Evolutionary conservation across 2,113 vertebrate species (phyloP).

Genomic region (Engraulis encrasicolus): DNA sequence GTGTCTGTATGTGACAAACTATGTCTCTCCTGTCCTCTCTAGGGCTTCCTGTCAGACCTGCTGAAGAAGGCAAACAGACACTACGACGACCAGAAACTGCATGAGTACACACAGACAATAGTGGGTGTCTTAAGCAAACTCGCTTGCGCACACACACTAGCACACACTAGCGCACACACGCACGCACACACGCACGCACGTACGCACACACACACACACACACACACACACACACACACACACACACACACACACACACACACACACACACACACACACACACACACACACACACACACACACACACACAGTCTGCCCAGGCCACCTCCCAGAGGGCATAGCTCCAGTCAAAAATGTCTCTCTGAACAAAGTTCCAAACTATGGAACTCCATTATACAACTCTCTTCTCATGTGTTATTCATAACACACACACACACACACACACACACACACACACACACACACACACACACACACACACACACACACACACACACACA

Average conservation of each 20-base stretch:
- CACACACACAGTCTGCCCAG: neutral
- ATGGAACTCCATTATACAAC: neutral
- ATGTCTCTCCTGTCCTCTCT: slow-evolving; percentile 41
- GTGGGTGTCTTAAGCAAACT: slow-evolving; percentile 75
- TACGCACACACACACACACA: too few relatives aligned
- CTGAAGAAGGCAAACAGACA: slow-evolving; percentile 94
- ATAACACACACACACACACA: neutral
- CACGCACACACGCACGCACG: neutral
- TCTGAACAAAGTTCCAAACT: neutral
- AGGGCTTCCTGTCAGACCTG: slow-evolving; percentile 95
- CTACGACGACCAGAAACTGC: slow-evolving; percentile 91
- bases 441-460: too few relatives aligned
- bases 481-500: too few relatives aligned
- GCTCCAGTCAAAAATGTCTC: neutral
- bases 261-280: neutral
- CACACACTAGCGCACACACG: neutral
- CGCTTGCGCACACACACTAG: neutral
- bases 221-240: too few relatives aligned
- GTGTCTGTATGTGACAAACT: neutral
- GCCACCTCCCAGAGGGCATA: neutral
- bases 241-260: too few relatives aligned
- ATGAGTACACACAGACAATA: slow-evolving; percentile 96
- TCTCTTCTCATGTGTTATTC: slow-evolving; percentile 14
- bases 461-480: too few relatives aligned
- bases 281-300: neutral